Base-by-base conservation (phyloP, 2,113 vertebrate genomes). In the Hemiprocne comata region DNA sequence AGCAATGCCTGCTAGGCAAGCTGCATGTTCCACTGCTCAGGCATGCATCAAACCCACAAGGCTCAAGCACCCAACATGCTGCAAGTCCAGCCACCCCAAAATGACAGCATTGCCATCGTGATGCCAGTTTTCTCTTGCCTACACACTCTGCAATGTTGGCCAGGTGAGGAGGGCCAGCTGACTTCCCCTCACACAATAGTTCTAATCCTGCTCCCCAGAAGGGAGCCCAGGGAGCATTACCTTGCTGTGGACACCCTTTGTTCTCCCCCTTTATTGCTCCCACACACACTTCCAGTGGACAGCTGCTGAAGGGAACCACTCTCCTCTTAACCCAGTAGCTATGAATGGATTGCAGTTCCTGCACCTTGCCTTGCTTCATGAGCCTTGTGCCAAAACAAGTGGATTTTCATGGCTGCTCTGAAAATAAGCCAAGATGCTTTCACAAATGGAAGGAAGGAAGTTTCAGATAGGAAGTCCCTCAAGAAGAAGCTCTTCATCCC, bases 101-200 rank as follows among this genome's bases (percentile, higher is more conserved):
- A 64, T 4, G 11, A n/a, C 25, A 48, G 48, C 3, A 0, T 3
- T 76, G 28, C 18, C 42, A 13, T 7, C 0, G 0, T 10, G 25
- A 38, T 78, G 51, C 36, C 66, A 17, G 31, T 31, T 16, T 20
- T 17, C 70, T 66, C 54, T 50, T 6, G 0, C 3, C 0, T 7
- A 20, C 1, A 4, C 10, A 7, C 38, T 16, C 33, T 2, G 1
- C 24, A 28, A 0, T 0, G 2, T 1, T 33, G 33, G 15, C 54
- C 55, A 17, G 38, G 7, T 42, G 34, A 84, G 58, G 38, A 46
- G 33, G 33, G 15, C 54, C 55, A 17, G 38, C 6, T 42, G 34
- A 9, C 19, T 79, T 42, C 23, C 19, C 17, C 24, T 53, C 60
- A 25, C 14, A 6, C 1, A 2, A 12, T 13, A 33, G 17, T 31